Evolutionary conservation across 2,888 invertebrate species (phyloP).

Genomic region (Gymnoscelis rufifasciata): DNA sequence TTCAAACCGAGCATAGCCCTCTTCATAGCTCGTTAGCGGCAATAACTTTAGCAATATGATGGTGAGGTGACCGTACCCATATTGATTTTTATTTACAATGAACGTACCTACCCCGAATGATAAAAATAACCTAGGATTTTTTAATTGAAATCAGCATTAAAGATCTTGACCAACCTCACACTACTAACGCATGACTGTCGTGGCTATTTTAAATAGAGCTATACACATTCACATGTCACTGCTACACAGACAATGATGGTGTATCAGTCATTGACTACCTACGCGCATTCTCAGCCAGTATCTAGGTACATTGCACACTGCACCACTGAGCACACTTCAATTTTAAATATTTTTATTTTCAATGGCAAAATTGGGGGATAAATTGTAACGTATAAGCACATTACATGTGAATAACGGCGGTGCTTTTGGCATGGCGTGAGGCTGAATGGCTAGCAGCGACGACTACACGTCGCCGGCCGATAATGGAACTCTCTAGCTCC

Average conservation of each 20-base stretch:
- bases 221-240: not conserved
- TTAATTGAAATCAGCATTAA: not conserved
- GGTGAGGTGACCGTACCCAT: too few species aligned
- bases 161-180: constrained; percentile 1
- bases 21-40: too few species aligned
- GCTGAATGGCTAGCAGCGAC: constrained; percentile 36
- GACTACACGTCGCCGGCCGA: constrained; percentile 30
- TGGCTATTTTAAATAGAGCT: not conserved
- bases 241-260: constrained; percentile 2
- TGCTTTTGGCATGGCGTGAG: constrained; percentile 53
- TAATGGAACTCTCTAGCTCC: constrained; percentile 28
- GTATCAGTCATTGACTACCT: constrained; percentile 13
- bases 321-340: constrained; percentile 23
- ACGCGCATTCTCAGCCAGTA: constrained; percentile 2
- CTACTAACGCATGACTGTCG: not conserved
- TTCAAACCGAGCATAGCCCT: too few species aligned
- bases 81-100: too few species aligned
- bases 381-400: constrained; percentile 40
- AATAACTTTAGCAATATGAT: too few species aligned
- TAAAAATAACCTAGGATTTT: too few species aligned
- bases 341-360: constrained; percentile 30
- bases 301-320: constrained; percentile 22
- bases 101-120: too few species aligned
- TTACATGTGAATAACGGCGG: constrained; percentile 49
- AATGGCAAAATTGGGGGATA: constrained; percentile 37